Percentiles rank a stretch among this genome's conserved stretches.
phyloP scores from a whole-genome alignment of 2,797 vertebrate genomes.

The Cryptoblepharus egeriae region DNA sequence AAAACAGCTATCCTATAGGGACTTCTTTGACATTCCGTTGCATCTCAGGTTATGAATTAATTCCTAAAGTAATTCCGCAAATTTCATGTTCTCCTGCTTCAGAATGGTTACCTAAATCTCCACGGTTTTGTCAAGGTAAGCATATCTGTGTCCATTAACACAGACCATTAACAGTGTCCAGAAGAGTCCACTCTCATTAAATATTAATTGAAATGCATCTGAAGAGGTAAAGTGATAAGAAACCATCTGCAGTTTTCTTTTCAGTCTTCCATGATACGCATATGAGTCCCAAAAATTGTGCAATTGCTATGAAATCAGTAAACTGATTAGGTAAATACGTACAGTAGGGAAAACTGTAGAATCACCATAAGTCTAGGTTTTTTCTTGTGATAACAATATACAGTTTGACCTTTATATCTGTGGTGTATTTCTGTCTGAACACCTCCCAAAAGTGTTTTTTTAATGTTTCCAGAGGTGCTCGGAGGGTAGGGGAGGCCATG shows the following conservation, averaged over 20 bases:
- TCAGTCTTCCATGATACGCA: background rate
- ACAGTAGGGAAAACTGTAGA: background rate
- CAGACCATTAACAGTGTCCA: background rate
- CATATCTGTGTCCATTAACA: background rate
- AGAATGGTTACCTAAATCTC: background rate
- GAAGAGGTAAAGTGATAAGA: background rate
- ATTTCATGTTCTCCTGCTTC: background rate
- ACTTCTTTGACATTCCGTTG: background rate
- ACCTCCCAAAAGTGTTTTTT: too few relatives aligned
- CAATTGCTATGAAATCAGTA: background rate
- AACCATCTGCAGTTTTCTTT: background rate
- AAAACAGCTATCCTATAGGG: background rate
- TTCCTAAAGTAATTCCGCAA: rapidly evolving
- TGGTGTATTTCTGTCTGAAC: too few relatives aligned
- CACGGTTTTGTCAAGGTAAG: conserved; percentile 19
- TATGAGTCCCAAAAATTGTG: background rate
- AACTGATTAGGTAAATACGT: too few relatives aligned
- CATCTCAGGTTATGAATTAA: conserved; percentile 9
- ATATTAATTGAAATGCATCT: background rate
- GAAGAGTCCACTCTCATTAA: background rate
- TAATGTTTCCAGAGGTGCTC: too few relatives aligned
- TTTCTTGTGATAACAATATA: too few relatives aligned
- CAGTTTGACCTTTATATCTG: too few relatives aligned
- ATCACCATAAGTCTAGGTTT: too few relatives aligned
- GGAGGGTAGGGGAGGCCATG: too few relatives aligned